These are phyloP conservation scores for Zelleria hepariella DNA, from an alignment of 2,888 invertebrate species.

Conservation along the genomic window DNA sequence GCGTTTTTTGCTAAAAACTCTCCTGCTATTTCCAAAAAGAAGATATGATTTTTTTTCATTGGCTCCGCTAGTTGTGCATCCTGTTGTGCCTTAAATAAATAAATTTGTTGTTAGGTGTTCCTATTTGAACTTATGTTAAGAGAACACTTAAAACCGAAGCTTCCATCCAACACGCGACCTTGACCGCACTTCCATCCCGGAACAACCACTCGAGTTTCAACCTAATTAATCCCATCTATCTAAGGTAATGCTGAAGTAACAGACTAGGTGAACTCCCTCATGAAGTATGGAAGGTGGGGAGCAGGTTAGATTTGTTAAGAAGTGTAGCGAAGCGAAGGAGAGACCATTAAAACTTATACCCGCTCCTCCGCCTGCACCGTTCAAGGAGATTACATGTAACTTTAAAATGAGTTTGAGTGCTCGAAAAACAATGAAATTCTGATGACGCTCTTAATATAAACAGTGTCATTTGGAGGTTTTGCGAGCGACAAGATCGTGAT, in stretches of 20 bases:
- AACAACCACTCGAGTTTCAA: not conserved
- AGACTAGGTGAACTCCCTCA: not conserved
- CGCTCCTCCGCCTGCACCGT: slow-evolving; percentile 15
- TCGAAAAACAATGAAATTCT: not conserved
- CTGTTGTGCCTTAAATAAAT: too few relatives aligned
- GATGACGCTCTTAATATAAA: not conserved
- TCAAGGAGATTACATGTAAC: slow-evolving; percentile 36
- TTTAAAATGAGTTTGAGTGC: slow-evolving; percentile 35
- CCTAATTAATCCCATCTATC: not conserved
- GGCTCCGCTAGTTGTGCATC: too few relatives aligned
- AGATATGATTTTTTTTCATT: too few relatives aligned
- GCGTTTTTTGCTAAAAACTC: too few relatives aligned
- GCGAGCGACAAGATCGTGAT: too few relatives aligned
- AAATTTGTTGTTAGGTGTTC: too few relatives aligned
- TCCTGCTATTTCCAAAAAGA: too few relatives aligned
- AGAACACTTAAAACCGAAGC: too few relatives aligned
- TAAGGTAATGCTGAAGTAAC: not conserved
- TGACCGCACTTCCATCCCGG: not conserved
- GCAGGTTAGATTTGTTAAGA: slow-evolving; percentile 25
- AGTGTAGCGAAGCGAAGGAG: slow-evolving; percentile 13
- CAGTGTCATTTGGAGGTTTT: too few relatives aligned
- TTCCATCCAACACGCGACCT: too few relatives aligned
- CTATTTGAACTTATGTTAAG: too few relatives aligned
- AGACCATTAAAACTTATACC: slow-evolving; percentile 32
- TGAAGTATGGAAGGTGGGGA: not conserved